Base-by-base conservation (phyloP, 2,888 invertebrate species). In the Belgica antarctica region DNA sequence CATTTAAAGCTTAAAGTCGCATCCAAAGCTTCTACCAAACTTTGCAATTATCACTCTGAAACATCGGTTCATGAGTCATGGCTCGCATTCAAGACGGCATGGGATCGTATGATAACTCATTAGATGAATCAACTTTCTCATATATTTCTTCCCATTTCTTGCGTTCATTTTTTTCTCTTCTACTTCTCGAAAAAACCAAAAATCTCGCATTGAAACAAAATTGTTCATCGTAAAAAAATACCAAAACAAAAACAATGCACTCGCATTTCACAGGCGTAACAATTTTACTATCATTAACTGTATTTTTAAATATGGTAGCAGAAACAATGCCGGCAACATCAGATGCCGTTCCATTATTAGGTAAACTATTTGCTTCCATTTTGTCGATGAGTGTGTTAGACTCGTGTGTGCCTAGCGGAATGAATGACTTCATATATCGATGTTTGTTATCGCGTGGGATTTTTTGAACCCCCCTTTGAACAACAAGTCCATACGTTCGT, bases 251-350 rank as follows among this genome's bases (percentile, higher is more conserved):
- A 17, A 4, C 27, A 17, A n/a, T n/a, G n/a, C n/a, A n/a, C n/a
- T n/a, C n/a, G n/a, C 4, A 59, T 25, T 2, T 59, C 24, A 59
- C 83, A 94, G 95, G 95, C 82, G 96, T 97, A 75, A 97, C 96
- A 77, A 96, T 97, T 82, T 87, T 97, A 77, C 88, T 97, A 81
- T 96, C 96, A 77, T 86, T 97, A 83, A 96, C 96, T 82, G 96
- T 97, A 83, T 97, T 97, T 84, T 87, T 96, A 79, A 94, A 96
- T 84, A 94, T 96, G 90, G 96, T 96, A 76, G 96, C 96, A 76
- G 96, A 96, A 84, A 96, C 95, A 79, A 95, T 97, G 94, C 96
- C 96, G 75, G 95, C 95, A 77, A 96, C 96, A 72, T 96, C 96
- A 73, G 94, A 94, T 81, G 93, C 93, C 75, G 93, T 94, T 77